phyloP scores from a whole-genome alignment of 2,888 invertebrate species.

The Oscheius sp. region DNA sequence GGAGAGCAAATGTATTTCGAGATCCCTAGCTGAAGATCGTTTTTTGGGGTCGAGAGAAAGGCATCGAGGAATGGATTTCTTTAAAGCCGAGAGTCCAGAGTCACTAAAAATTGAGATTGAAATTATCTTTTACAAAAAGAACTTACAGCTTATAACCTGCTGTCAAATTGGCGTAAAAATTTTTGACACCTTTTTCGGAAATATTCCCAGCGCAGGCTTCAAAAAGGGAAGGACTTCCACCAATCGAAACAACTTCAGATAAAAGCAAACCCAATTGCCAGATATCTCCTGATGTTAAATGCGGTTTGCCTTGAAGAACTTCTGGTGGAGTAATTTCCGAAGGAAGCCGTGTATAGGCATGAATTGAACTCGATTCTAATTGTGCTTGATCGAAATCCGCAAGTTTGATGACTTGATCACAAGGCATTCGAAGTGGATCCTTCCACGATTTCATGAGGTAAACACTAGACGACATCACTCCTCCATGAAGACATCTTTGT shows the following conservation, averaged over 20 bases:
- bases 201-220: conserved; percentile 16
- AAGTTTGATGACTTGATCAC: conserved; percentile 45
- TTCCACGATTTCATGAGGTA: conserved; percentile 39
- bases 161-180: conserved; percentile 20
- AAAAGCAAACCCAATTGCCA: conserved; percentile 47
- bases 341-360: background rate
- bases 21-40: conserved; percentile 12
- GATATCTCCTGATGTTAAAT: conserved; percentile 44
- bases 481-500: conserved; percentile 37
- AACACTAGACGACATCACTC: conserved; percentile 38
- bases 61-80: conserved; percentile 25
- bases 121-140: background rate
- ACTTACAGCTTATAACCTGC: conserved; percentile 29
- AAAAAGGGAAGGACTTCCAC: conserved; percentile 21
- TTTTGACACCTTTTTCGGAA: conserved; percentile 24
- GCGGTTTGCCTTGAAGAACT: conserved; percentile 39
- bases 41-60: conserved; percentile 21
- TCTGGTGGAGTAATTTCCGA: conserved; percentile 37
- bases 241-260: conserved; percentile 43
- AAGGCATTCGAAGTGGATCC: conserved; percentile 41
- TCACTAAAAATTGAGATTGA: conserved; percentile 13
- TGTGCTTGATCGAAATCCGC: conserved; percentile 43
- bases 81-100: conserved; percentile 17
- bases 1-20: conserved; percentile 7
- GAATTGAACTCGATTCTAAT: background rate